phyloP scores from a whole-genome alignment of 2,797 vertebrate genomes.

The Toxotes lorentzi region DNA sequence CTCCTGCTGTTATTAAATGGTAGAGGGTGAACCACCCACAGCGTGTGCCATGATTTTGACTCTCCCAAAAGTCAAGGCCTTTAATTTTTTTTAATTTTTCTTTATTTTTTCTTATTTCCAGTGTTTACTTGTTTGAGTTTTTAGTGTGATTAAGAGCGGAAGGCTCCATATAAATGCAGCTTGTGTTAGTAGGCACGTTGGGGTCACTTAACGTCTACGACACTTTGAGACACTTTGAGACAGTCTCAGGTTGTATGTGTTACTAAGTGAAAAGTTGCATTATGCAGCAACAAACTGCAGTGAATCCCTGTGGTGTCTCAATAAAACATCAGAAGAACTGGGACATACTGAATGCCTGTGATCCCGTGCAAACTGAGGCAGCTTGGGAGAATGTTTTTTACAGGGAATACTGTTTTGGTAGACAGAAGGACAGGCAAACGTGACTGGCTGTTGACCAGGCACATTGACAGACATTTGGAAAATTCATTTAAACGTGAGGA shows the following conservation, averaged over 20 bases:
- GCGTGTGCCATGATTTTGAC: too few relatives aligned
- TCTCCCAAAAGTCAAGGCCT: too few relatives aligned
- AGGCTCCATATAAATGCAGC: not conserved
- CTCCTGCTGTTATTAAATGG: too few relatives aligned
- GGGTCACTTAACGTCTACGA: too few relatives aligned
- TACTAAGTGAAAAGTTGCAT: conserved; percentile 5
- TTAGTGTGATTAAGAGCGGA: not conserved
- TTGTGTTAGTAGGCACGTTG: not conserved
- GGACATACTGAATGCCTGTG: conserved; percentile 23
- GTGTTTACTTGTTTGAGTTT: not conserved
- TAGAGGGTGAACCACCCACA: too few relatives aligned
- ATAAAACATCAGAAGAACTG: conserved; percentile 15
- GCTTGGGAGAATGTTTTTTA: conserved; percentile 19
- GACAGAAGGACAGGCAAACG: not conserved
- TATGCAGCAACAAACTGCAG: conserved; percentile 11
- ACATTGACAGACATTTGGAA: not conserved
- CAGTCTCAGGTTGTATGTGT: not conserved
- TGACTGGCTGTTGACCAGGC: conserved; percentile 18
- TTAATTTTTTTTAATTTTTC: not conserved
- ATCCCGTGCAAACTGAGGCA: conserved; percentile 6
- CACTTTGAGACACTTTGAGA: not conserved
- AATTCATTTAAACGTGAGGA: not conserved
- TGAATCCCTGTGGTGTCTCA: conserved; percentile 12
- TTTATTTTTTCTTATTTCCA: not conserved
- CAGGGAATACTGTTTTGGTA: not conserved